These are phyloP conservation scores for Bursaphelenchus mucronatus DNA, from an alignment of 1,140 invertebrate species.

Conservation along the genomic window DNA sequence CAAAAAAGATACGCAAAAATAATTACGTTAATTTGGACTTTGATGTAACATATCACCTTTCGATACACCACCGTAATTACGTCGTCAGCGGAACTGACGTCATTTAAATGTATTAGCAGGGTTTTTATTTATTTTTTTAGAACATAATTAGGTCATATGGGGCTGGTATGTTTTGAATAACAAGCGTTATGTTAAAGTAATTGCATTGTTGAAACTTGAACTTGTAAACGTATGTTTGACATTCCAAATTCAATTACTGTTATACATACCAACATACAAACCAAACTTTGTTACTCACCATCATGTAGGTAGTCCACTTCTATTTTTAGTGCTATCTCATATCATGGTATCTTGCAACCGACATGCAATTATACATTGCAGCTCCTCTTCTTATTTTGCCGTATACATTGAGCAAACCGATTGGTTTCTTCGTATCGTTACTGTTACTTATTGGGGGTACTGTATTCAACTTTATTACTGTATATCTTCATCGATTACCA, in stretches of 20 bases:
- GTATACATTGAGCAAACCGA: conserved; percentile 24
- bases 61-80: too few relatives aligned
- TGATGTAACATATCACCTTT: background rate
- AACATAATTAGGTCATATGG: too few relatives aligned
- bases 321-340: conserved; percentile 34
- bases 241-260: background rate
- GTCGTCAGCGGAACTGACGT: too few relatives aligned
- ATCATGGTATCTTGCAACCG: conserved; percentile 38
- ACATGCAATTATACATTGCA: conserved; percentile 45
- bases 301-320: background rate
- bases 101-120: too few relatives aligned
- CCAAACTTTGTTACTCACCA: background rate
- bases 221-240: background rate
- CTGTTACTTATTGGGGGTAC: conserved; percentile 23
- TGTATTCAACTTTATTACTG: conserved; percentile 28
- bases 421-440: conserved; percentile 2
- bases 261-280: background rate
- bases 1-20: too few relatives aligned
- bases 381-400: conserved; percentile 35
- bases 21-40: background rate
- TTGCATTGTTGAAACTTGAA: too few relatives aligned
- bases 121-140: too few relatives aligned
- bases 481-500: conserved; percentile 32
- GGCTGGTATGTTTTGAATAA: too few relatives aligned
- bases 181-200: too few relatives aligned